A percentile compares a stretch with the other conserved stretches of the same genome.
phyloP scores from a whole-genome alignment of 92 coral and sea anemone species.

The Epizoanthus illoricatus region DNA sequence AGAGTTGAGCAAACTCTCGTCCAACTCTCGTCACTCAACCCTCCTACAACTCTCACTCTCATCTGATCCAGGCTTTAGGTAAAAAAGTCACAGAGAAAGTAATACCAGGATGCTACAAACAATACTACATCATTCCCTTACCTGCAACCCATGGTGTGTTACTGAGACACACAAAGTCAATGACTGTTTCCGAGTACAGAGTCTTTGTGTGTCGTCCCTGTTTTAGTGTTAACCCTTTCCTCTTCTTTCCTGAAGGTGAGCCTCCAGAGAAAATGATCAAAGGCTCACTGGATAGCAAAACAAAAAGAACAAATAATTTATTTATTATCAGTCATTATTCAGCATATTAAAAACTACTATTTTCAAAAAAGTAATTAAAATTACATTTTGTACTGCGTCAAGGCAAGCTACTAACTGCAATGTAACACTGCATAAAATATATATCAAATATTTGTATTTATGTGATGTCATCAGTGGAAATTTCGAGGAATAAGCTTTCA shows the following conservation, averaged over 20 bases:
- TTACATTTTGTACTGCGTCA: no score
- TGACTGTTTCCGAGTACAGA: slow-evolving; percentile 63
- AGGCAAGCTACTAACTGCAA: no score
- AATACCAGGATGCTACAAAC: neutral
- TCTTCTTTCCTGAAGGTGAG: slow-evolving; percentile 67
- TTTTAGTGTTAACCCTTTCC: slow-evolving; percentile 83
- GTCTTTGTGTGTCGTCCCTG: slow-evolving; percentile 76
- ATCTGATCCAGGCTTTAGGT: neutral
- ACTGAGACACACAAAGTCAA: slow-evolving; percentile 67
- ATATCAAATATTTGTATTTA: no score
- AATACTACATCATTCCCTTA: neutral
- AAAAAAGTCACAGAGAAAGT: no score
- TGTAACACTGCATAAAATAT: no score
- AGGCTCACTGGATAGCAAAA: slow-evolving; percentile 66
- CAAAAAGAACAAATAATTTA: neutral
- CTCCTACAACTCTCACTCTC: no score
- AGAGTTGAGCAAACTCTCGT: no score
- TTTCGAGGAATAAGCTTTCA: no score
- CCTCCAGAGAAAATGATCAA: slow-evolving; percentile 91
- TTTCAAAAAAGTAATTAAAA: no score
- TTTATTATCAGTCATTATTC: neutral
- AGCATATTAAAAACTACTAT: neutral
- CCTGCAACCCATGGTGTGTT: slow-evolving; percentile 79
- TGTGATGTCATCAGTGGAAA: no score
- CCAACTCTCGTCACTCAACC: no score